Evolutionary conservation across 2,797 vertebrate species (phyloP).

Genomic region (Petrocephalus sullivani): DNA sequence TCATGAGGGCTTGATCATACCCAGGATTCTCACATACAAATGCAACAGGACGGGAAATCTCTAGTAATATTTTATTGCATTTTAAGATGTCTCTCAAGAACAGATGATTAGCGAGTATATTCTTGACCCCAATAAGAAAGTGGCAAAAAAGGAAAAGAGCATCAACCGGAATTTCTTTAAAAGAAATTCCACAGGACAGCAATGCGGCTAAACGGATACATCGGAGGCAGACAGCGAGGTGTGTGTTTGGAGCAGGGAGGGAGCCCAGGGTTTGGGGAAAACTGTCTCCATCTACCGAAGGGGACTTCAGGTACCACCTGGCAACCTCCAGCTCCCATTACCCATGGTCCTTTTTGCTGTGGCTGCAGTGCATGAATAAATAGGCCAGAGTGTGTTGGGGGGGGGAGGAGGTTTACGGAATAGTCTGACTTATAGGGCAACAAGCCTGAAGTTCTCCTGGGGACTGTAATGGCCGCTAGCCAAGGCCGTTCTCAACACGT

Average conservation of each 20-base stretch:
- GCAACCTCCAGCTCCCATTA: background rate
- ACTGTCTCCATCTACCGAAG: background rate
- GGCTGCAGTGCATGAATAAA: background rate
- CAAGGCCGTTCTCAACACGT: background rate
- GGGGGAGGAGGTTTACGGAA: background rate
- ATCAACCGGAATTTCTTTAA: conserved; percentile 26
- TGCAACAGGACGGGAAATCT: conserved; percentile 7
- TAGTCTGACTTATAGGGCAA: background rate
- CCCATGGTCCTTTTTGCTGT: background rate
- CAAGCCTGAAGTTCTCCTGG: background rate
- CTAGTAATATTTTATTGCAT: conserved; percentile 49
- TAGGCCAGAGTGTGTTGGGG: background rate
- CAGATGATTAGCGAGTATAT: conserved; percentile 50
- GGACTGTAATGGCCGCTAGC: background rate
- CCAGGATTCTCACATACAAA: background rate
- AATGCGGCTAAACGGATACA: conserved; percentile 28
- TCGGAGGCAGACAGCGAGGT: conserved; percentile 10
- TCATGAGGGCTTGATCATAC: background rate
- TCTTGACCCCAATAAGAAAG: conserved; percentile 46
- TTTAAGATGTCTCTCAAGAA: conserved; percentile 54
- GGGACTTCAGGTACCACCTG: background rate
- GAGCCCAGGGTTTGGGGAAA: background rate
- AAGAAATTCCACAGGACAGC: conserved; percentile 30
- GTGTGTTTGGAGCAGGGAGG: background rate
- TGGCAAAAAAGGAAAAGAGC: conserved; percentile 30